Base-by-base conservation (phyloP, 2,113 vertebrate species). In the Pangasianodon gigas region DNA sequence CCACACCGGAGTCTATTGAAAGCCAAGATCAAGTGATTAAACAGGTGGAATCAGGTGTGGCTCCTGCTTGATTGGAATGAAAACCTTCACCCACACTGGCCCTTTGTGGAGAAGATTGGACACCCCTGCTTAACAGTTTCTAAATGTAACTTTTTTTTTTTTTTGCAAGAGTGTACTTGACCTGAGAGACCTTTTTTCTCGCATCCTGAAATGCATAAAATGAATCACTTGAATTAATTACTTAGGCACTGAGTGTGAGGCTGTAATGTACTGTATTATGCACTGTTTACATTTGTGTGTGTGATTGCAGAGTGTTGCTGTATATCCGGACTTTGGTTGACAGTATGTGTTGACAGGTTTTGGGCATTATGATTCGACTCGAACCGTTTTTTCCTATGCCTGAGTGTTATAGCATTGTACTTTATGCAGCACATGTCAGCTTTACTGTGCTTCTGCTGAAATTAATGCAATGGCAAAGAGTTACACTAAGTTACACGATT, bases 401-500 rank as follows among this genome's bases (percentile, higher is more conserved):
- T 83, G 51, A 58, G 29, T 79, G 58, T 51, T 62, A 54, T n/a
- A 74, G 41, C 69, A 48, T 48, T 85, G 46, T 77, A 89, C 56
- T 71, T 69, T 46, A 74, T 77, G 80, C 44, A 80, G 69, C 60
- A 85, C 32, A 91, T 65, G 62, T 88, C 75, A 67, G 87, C 85
- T 60, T 85, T 74, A 85, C 79, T 71, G 52, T 90, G 86, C 58
- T 84, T 87, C n/a, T 19, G 41, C 58, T 82, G 86, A 82, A 86
- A 88, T 81, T 67, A 91, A 90, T 88, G 87, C 88, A 90, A 88
- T 85, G 51, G 52, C 81, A 89, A 71, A n/a, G 83, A 89, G 65
- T 89, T 74, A 60, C 41, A 84, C 88, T 86, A 83, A 85, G 71
- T 88, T 90, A 81, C 89, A 88, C 13, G 54, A 88, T 90, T 71